Conservation (phyloP, 2,113 vertebrate genomes). For the Sturnus vulgaris region DNA sequence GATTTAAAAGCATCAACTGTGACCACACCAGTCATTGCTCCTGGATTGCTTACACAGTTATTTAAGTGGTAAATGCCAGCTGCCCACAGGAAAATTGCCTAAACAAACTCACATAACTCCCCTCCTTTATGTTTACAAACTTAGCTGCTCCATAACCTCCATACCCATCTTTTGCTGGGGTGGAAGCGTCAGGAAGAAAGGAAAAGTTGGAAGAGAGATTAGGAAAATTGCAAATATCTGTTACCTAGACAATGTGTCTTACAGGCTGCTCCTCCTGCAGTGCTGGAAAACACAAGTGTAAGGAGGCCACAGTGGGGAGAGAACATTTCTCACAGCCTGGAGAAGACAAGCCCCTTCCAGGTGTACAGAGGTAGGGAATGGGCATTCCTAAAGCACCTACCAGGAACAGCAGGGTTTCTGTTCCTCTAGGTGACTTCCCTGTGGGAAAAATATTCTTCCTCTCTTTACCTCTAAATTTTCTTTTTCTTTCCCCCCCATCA, state of each 20-base stretch:
- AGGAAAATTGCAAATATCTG: not conserved
- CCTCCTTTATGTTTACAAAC: not conserved
- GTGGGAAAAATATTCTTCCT: not conserved
- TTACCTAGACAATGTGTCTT: not conserved
- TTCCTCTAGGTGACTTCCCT: not conserved
- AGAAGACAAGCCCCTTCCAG: not conserved
- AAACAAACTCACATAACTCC: not conserved
- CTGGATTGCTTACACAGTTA: not conserved
- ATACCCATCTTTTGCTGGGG: not conserved
- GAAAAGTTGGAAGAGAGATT: not conserved
- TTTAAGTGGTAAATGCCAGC: not conserved
- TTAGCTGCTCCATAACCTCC: not conserved
- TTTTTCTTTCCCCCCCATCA: not conserved
- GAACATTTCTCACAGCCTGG: not conserved
- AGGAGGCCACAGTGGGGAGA: not conserved
- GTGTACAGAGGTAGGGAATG: fast-evolving
- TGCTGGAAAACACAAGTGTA: not conserved
- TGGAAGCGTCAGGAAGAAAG: not conserved
- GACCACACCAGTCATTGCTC: not conserved
- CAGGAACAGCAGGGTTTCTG: not conserved
- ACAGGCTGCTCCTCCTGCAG: not conserved
- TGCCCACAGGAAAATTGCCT: not conserved
- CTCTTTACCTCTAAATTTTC: not conserved
- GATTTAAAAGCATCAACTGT: not conserved
- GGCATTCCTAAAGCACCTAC: not conserved